Evolutionary conservation across 1,140 invertebrate species (phyloP).

Genomic region (Neodiprion pinetum): DNA sequence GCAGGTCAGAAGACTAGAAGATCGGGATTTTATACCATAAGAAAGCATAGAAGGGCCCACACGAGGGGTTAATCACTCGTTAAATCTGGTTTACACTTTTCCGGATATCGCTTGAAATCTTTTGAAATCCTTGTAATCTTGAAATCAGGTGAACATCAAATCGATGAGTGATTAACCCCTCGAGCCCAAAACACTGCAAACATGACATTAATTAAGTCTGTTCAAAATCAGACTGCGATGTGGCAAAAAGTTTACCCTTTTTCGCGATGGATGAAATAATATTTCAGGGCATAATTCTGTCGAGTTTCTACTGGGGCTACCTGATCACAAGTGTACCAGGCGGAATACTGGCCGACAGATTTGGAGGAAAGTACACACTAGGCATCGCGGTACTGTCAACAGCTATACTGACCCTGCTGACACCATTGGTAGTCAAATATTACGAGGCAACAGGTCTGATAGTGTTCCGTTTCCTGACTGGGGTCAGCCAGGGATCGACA

Average conservation of each 20-base stretch:
- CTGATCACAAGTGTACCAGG: slow-evolving; percentile 67
- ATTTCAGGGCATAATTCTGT: slow-evolving; percentile 61
- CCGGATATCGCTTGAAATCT: too few species aligned
- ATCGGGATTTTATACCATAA: too few species aligned
- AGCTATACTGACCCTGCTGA: slow-evolving; percentile 77
- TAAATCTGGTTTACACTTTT: too few species aligned
- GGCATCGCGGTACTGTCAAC: slow-evolving; percentile 74
- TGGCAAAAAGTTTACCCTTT: slow-evolving; percentile 31
- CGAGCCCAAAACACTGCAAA: too few species aligned
- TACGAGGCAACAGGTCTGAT: slow-evolving; percentile 70
- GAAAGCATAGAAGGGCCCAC: too few species aligned
- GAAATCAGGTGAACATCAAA: too few species aligned
- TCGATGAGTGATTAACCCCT: too few species aligned
- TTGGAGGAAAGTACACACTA: slow-evolving; percentile 79
- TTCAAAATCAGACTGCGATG: slow-evolving; percentile 23
- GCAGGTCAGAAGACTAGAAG: too few species aligned
- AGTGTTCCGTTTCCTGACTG: slow-evolving; percentile 72
- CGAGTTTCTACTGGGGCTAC: slow-evolving; percentile 70
- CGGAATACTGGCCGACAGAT: slow-evolving; percentile 73
- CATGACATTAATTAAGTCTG: too few species aligned
- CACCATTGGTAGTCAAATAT: slow-evolving; percentile 64
- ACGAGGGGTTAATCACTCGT: too few species aligned
- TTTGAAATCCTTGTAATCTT: too few species aligned
- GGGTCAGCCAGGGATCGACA: slow-evolving; percentile 79
- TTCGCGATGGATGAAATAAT: neutral